These are phyloP conservation scores for Limonius californicus DNA, from an alignment of 1,140 invertebrate genomes.

Conservation along the genomic window DNA sequence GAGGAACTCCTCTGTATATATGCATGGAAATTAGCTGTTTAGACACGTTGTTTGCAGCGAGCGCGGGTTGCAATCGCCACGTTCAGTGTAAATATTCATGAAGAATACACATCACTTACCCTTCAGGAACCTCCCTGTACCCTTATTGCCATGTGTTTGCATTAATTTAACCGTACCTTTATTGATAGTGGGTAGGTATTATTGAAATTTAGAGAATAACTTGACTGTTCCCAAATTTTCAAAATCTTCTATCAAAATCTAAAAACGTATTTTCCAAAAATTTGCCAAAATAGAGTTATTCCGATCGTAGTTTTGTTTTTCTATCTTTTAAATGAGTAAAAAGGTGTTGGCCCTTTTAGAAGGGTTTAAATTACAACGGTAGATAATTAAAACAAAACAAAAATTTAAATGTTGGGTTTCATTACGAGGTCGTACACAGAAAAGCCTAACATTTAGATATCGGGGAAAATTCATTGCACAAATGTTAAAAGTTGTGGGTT, in stretches of 20 bases:
- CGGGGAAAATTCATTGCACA: too few species aligned
- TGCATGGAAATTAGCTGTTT: constrained; percentile 30
- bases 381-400: too few species aligned
- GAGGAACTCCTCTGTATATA: constrained; percentile 20
- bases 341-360: too few species aligned
- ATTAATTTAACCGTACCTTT: constrained; percentile 4
- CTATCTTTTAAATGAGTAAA: too few species aligned
- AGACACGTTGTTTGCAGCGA: constrained; percentile 29
- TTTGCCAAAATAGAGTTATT: too few species aligned
- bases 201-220: too few species aligned
- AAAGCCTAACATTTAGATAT: too few species aligned
- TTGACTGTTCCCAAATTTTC: background rate
- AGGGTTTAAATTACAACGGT: too few species aligned
- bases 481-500: background rate
- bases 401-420: too few species aligned
- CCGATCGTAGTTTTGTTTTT: too few species aligned
- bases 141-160: constrained; percentile 11
- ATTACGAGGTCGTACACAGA: too few species aligned
- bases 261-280: background rate
- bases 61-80: constrained; percentile 24
- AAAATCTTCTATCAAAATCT: background rate
- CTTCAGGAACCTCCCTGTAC: constrained; percentile 11
- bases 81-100: constrained; percentile 30
- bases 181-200: background rate
- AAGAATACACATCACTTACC: constrained; percentile 23